A percentile compares a stretch with the other conserved stretches of the same genome.
Conservation (phyloP, 2,888 invertebrate species). For the Plagodis dolabraria region DNA sequence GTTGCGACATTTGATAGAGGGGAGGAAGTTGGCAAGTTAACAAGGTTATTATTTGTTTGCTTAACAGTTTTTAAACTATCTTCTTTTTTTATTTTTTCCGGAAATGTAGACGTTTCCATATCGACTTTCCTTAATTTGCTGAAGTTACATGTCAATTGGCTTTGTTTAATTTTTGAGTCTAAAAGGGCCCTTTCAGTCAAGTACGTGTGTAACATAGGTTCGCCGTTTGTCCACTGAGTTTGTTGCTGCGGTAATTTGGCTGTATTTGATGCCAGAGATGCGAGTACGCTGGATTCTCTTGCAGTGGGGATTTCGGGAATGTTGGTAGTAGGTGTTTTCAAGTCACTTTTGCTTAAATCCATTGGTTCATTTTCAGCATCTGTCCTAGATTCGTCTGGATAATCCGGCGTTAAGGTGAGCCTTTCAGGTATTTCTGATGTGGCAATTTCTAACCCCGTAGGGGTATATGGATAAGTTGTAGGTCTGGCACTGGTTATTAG, state of each 20-base stretch:
- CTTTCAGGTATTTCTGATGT: constrained; percentile 61
- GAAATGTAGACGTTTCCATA: constrained; percentile 57
- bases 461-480: constrained; percentile 88
- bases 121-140: constrained; percentile 71
- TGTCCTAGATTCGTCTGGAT: constrained; percentile 57
- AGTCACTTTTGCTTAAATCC: constrained; percentile 77
- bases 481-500: constrained; percentile 86
- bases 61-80: constrained; percentile 46
- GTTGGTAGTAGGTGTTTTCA: constrained; percentile 58
- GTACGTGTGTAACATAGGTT: constrained; percentile 89
- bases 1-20: constrained; percentile 38
- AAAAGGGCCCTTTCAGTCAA: constrained; percentile 89
- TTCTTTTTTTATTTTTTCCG: constrained; percentile 52
- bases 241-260: constrained; percentile 85
- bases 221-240: constrained; percentile 84
- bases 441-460: constrained; percentile 61
- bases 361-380: constrained; percentile 83
- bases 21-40: constrained; percentile 41
- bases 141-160: constrained; percentile 77
- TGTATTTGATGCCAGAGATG: constrained; percentile 86
- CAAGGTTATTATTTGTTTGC: constrained; percentile 41
- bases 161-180: constrained; percentile 89
- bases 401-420: constrained; percentile 51
- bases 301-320: constrained; percentile 85
- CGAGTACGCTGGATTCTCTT: constrained; percentile 86